phyloP scores from a whole-genome alignment of 2,888 invertebrate species.

The Temnothorax unifasciatus region DNA sequence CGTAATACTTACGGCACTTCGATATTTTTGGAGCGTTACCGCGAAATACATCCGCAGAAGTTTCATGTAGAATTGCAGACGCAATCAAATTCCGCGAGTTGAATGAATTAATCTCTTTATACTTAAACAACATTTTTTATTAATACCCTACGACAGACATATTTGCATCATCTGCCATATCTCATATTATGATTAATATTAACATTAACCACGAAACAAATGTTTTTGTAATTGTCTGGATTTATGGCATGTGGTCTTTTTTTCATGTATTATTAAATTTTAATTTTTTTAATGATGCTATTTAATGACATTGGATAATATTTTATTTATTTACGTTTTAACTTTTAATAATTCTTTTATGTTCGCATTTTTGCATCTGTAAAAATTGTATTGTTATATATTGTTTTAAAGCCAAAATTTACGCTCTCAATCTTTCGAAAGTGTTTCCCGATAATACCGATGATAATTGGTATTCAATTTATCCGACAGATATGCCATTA shows the following conservation, averaged over 20 bases:
- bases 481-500: slow-evolving; percentile 38
- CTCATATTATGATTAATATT: not conserved
- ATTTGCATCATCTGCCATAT: not conserved
- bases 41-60: not conserved
- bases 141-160: not conserved
- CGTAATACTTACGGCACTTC: slow-evolving; percentile 16
- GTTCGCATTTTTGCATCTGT: not conserved
- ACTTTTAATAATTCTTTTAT: slow-evolving; percentile 17
- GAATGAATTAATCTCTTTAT: not conserved
- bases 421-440: slow-evolving; percentile 19
- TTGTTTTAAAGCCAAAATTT: slow-evolving; percentile 23
- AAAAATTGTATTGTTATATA: slow-evolving; percentile 35
- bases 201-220: not conserved
- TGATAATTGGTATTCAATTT: slow-evolving; percentile 49
- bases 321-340: slow-evolving; percentile 1
- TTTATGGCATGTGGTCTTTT: not conserved
- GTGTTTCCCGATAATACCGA: slow-evolving; percentile 44
- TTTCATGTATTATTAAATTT: not conserved
- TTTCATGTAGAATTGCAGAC: not conserved
- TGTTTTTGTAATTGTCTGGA: not conserved
- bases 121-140: not conserved
- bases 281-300: not conserved
- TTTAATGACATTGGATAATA: not conserved
- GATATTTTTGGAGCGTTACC: slow-evolving; percentile 19
- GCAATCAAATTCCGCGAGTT: not conserved